phyloP scores from a whole-genome alignment of 2,888 invertebrate genomes.

The Masnerella sp. region DNA sequence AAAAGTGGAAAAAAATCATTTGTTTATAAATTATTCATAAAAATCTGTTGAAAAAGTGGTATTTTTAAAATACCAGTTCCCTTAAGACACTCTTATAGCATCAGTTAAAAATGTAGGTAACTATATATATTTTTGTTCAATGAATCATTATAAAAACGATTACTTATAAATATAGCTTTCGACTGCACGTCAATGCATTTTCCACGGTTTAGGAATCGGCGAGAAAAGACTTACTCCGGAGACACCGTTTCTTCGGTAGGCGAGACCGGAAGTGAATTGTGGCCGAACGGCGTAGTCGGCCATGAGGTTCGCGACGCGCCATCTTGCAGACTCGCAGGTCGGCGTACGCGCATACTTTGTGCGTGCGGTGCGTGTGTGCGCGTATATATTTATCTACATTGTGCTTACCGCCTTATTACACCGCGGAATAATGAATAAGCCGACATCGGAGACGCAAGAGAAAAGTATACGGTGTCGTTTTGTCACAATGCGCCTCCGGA shows the following conservation, averaged over 20 bases:
- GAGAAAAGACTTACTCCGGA: constrained; percentile 27
- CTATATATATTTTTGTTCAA: too few species aligned
- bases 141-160: too few species aligned
- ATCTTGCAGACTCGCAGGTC: constrained; percentile 37
- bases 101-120: too few species aligned
- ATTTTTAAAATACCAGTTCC: too few species aligned
- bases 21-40: too few species aligned
- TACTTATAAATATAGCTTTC: too few species aligned
- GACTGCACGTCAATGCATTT: too few species aligned
- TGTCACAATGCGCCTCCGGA: constrained; percentile 63
- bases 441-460: constrained; percentile 56
- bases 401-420: constrained; percentile 63
- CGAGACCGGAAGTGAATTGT: constrained; percentile 57
- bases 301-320: constrained; percentile 60
- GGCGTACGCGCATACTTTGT: constrained; percentile 30
- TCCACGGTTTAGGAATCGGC: too few species aligned
- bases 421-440: constrained; percentile 65
- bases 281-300: constrained; percentile 55
- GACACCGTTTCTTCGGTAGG: constrained; percentile 30
- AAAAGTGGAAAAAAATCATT: too few species aligned
- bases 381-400: constrained; percentile 57
- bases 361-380: constrained; percentile 13
- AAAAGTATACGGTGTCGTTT: constrained; percentile 65
- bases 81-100: too few species aligned
- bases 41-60: too few species aligned